Evolutionary conservation across 2,113 vertebrate genomes (phyloP).

Genomic region (Alligator sinensis): DNA sequence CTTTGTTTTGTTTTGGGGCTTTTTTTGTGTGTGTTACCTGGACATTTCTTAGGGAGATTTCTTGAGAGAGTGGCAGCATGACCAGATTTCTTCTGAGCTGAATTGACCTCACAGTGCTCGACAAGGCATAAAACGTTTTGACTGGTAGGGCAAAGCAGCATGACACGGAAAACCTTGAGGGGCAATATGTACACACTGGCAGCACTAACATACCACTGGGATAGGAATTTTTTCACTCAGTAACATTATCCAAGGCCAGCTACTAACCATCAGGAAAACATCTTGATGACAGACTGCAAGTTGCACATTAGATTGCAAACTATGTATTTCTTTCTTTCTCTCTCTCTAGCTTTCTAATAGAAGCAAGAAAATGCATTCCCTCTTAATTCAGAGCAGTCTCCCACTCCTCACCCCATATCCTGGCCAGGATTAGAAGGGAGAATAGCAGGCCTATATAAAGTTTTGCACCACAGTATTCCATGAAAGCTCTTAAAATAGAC

Average conservation of each 20-base stretch:
- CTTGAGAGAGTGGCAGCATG: background rate
- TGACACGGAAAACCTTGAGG: background rate
- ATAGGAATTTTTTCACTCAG: background rate
- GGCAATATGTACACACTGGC: background rate
- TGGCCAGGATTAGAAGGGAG: too few species aligned
- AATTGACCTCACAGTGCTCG: background rate
- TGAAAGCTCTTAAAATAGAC: background rate
- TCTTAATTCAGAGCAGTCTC: background rate
- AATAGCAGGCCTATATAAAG: background rate
- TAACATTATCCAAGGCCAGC: background rate
- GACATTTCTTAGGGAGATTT: background rate
- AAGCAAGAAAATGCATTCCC: background rate
- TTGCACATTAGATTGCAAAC: background rate
- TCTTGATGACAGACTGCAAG: background rate
- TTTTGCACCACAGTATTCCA: background rate
- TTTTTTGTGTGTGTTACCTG: background rate
- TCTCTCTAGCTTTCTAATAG: background rate
- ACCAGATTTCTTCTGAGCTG: conserved; percentile 5
- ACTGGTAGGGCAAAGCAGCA: background rate
- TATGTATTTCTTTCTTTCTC: background rate
- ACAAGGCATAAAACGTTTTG: background rate
- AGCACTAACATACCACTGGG: background rate
- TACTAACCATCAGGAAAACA: background rate
- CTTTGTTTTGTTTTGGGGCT: too few species aligned
- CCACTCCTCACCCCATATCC: too few species aligned